Percentiles rank a stretch among this genome's conserved stretches.
Evolutionary conservation across 2,888 invertebrate species (phyloP).

Genomic region (Aricia artaxerxes): DNA sequence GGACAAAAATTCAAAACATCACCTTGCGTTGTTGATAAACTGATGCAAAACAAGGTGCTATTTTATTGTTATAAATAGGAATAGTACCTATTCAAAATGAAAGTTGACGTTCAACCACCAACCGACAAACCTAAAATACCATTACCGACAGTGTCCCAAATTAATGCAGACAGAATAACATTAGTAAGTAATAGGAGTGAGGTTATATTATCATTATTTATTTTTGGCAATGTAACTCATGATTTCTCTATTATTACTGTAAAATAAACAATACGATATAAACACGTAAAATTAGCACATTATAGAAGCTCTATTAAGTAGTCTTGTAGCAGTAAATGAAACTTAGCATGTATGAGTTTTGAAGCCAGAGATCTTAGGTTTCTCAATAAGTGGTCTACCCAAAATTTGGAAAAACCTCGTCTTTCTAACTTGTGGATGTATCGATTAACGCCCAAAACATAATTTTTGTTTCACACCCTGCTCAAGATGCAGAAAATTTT

Average conservation of each 20-base stretch:
- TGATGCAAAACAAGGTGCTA: conserved; percentile 31
- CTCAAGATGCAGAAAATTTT: too few relatives aligned
- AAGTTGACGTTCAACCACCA: conserved; percentile 55
- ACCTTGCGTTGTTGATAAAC: conserved; percentile 41
- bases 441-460: too few relatives aligned
- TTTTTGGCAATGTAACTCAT: neutral
- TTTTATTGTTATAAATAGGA: conserved; percentile 33
- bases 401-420: too few relatives aligned
- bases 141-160: conserved; percentile 92
- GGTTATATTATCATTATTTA: conserved; percentile 49
- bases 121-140: conserved; percentile 78
- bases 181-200: conserved; percentile 80
- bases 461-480: too few relatives aligned
- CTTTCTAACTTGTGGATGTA: too few relatives aligned
- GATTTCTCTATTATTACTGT: neutral
- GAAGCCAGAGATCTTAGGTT: too few relatives aligned
- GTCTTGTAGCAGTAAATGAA: neutral
- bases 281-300: neutral
- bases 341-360: neutral
- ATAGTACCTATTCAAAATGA: conserved; percentile 53
- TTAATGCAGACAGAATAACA: conserved; percentile 93
- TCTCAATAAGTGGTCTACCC: too few relatives aligned
- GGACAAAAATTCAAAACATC: conserved; percentile 29
- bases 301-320: neutral
- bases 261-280: neutral